These are phyloP conservation scores for Clarias magur DNA, from an alignment of 2,113 vertebrate species.

Conservation along the genomic window DNA sequence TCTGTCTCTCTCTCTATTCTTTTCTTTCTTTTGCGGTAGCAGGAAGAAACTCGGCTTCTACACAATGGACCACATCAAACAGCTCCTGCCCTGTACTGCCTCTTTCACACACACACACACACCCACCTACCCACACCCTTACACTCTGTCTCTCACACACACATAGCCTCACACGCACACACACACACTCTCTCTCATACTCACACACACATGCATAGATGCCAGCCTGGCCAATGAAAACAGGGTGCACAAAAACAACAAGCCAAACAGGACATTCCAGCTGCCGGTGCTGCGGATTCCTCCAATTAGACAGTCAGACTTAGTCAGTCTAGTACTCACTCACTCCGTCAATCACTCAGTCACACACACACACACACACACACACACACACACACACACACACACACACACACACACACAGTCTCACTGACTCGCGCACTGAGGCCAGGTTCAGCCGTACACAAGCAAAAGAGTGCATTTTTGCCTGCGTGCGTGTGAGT, in stretches of 20 bases:
- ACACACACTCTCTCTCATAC: slow-evolving; percentile 29
- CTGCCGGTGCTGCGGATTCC: slow-evolving; percentile 77
- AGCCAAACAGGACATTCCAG: slow-evolving; percentile 84
- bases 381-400: neutral
- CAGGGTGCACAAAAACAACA: slow-evolving; percentile 64
- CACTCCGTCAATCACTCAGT: neutral
- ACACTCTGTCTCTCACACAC: slow-evolving; percentile 7
- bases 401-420: neutral
- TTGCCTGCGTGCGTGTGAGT: neutral
- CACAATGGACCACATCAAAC: slow-evolving; percentile 82
- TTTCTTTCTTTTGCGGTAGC: slow-evolving; percentile 61
- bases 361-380: slow-evolving; percentile 4
- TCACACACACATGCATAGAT: slow-evolving; percentile 53
- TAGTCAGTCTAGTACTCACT: no score
- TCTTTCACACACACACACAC: slow-evolving; percentile 30
- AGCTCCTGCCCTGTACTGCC: slow-evolving; percentile 65
- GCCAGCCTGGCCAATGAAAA: slow-evolving; percentile 60
- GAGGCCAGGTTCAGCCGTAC: neutral
- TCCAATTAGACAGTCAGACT: slow-evolving; percentile 72
- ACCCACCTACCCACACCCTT: slow-evolving; percentile 46
- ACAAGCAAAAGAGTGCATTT: neutral
- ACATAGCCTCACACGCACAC: slow-evolving; percentile 40
- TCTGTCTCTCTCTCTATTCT: slow-evolving; percentile 7
- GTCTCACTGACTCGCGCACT: neutral
- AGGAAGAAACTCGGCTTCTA: slow-evolving; percentile 78